phyloP scores from a whole-genome alignment of 1,140 invertebrate species.

The Rhagoletis pomonella region DNA sequence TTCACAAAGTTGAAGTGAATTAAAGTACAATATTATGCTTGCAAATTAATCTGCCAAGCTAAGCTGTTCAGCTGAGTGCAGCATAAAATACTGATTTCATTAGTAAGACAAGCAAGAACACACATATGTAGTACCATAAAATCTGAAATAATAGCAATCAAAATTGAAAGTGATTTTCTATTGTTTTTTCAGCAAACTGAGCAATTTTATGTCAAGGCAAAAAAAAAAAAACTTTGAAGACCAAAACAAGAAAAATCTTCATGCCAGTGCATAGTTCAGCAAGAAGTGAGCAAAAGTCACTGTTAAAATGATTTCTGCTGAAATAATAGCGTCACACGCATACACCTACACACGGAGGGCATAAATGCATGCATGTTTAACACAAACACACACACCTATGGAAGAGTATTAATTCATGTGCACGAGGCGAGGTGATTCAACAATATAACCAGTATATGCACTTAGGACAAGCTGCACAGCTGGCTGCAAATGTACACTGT shows the following conservation, averaged over 20 bases:
- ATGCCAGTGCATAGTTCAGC: not conserved
- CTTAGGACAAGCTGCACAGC: slow-evolving; percentile 22
- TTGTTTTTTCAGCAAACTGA: slow-evolving; percentile 23
- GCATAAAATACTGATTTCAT: slow-evolving; percentile 35
- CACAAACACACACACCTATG: not conserved
- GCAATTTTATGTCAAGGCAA: slow-evolving; percentile 33
- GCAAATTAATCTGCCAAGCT: slow-evolving; percentile 47
- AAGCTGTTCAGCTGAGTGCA: not conserved
- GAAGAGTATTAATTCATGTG: not conserved
- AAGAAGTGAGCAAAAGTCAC: slow-evolving; percentile 40
- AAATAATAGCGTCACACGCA: not conserved
- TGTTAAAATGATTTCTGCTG: slow-evolving; percentile 20
- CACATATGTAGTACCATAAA: not conserved
- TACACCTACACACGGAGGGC: not conserved
- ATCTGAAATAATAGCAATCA: not conserved
- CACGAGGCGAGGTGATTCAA: not conserved
- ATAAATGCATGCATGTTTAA: not conserved
- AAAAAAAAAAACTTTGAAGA: not conserved
- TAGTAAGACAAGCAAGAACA: slow-evolving; percentile 39
- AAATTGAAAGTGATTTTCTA: slow-evolving; percentile 31
- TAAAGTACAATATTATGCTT: slow-evolving; percentile 16
- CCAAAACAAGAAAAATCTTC: not conserved
- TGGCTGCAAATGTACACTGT: slow-evolving; percentile 17
- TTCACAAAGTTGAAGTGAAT: not conserved
- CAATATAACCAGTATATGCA: slow-evolving; percentile 41